A percentile compares a stretch with the other conserved stretches of the same genome.
Conservation (phyloP, 2,797 vertebrate genomes). For the Phrynocephalus guinanensis region DNA sequence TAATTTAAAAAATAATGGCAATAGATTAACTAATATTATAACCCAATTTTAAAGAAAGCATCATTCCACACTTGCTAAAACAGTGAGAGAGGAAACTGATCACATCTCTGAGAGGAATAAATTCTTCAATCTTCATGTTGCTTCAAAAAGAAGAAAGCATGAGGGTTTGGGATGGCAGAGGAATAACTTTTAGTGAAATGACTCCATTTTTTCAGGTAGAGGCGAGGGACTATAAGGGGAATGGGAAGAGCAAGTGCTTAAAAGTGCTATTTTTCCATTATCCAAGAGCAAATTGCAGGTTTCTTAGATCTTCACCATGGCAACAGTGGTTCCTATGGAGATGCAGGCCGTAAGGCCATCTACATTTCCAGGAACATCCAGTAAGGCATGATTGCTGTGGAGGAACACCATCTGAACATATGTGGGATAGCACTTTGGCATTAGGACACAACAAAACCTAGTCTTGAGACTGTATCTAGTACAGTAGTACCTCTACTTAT, state of each 20-base stretch:
- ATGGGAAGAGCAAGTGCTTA: background rate
- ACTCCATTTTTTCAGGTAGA: background rate
- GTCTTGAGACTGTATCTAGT: too few species aligned
- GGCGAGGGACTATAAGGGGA: background rate
- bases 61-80: too few species aligned
- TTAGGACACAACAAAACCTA: background rate
- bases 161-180: background rate
- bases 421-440: background rate
- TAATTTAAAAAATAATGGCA: too few species aligned
- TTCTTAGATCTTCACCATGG: background rate
- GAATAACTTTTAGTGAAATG: background rate
- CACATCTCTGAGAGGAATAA: too few species aligned
- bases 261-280: background rate
- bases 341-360: background rate
- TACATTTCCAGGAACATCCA: background rate
- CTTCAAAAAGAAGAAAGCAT: background rate
- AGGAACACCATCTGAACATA: background rate
- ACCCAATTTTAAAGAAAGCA: too few species aligned
- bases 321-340: background rate
- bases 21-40: too few species aligned
- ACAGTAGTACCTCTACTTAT: too few species aligned
- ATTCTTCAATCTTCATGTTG: background rate
- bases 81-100: too few species aligned
- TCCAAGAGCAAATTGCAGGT: background rate
- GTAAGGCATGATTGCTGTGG: background rate